Percentiles rank a stretch among this genome's conserved stretches.
Conservation (phyloP, 2,888 invertebrate genomes). For the Apocheima hispidaria region DNA sequence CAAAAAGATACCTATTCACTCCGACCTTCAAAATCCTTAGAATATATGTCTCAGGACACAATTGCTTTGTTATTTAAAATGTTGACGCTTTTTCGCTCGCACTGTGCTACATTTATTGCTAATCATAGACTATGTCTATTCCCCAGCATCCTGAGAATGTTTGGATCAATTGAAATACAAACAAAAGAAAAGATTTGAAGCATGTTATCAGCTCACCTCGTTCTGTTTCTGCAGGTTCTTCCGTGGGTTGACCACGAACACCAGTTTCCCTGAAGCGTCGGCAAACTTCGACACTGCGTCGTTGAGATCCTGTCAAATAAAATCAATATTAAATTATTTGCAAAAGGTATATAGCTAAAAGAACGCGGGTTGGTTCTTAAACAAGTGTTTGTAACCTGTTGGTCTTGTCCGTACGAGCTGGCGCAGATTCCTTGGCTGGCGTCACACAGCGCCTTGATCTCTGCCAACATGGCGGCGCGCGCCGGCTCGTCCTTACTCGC, state of each 20-base stretch:
- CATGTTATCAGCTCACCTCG: constrained; percentile 46
- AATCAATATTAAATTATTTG: no score
- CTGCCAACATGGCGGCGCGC: constrained; percentile 48
- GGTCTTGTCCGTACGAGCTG: constrained; percentile 33
- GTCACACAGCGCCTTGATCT: constrained; percentile 50
- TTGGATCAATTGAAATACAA: no score
- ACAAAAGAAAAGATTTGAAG: no score
- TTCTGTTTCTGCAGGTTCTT: constrained; percentile 50
- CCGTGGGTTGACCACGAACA: constrained; percentile 48
- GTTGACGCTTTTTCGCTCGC: no score
- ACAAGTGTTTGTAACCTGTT: constrained; percentile 31
- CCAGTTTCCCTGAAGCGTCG: constrained; percentile 45
- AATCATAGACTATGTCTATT: no score
- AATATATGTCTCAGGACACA: no score
- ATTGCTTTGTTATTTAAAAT: no score
- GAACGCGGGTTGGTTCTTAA: no score
- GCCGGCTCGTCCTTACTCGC: constrained; percentile 43
- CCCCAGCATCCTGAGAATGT: no score
- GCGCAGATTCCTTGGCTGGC: constrained; percentile 49
- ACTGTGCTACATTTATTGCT: no score
- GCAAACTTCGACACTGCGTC: constrained; percentile 54
- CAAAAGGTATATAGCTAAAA: not conserved
- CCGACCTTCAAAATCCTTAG: no score
- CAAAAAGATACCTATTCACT: no score
- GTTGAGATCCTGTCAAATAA: constrained; percentile 16